Evolutionary conservation across 2,888 invertebrate species (phyloP).

Genomic region (Pantelozetes paolii): DNA sequence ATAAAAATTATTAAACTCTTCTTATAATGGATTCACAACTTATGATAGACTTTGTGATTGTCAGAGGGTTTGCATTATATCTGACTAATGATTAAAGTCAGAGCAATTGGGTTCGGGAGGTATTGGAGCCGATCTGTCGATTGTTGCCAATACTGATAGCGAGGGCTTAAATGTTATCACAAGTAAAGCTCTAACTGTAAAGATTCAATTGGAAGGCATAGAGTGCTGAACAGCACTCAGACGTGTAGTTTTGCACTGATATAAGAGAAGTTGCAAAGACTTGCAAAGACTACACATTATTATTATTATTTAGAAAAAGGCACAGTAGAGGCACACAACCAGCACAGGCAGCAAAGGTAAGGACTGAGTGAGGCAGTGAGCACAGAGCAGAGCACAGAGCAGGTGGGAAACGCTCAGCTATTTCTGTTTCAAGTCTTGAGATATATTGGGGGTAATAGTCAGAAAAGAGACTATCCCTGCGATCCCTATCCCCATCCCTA

Average conservation of each 20-base stretch:
- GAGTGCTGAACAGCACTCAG: background rate
- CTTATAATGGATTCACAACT: conserved; percentile 15
- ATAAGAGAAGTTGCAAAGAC: background rate
- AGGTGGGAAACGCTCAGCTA: conserved; percentile 28
- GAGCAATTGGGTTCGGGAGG: background rate
- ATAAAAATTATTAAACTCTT: conserved; percentile 22
- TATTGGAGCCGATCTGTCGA: conserved; percentile 24
- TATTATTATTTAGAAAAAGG: background rate
- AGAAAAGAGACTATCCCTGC: conserved; percentile 34
- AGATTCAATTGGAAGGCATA: conserved; percentile 3
- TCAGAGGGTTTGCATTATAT: background rate
- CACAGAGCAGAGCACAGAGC: conserved; percentile 4
- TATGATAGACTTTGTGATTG: conserved; percentile 1
- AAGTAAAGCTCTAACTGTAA: conserved; percentile 24
- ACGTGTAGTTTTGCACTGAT: background rate
- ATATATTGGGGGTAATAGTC: conserved; percentile 25
- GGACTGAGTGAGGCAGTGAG: background rate
- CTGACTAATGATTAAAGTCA: background rate
- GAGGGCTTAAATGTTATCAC: background rate
- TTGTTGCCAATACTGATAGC: conserved; percentile 9
- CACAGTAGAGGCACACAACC: background rate
- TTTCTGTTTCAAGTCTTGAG: conserved; percentile 24
- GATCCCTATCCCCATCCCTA: conserved; percentile 22
- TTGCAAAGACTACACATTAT: background rate
- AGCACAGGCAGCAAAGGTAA: background rate